Conservation (phyloP, 2,113 vertebrate species). For the Drymodes brunneopygia region DNA sequence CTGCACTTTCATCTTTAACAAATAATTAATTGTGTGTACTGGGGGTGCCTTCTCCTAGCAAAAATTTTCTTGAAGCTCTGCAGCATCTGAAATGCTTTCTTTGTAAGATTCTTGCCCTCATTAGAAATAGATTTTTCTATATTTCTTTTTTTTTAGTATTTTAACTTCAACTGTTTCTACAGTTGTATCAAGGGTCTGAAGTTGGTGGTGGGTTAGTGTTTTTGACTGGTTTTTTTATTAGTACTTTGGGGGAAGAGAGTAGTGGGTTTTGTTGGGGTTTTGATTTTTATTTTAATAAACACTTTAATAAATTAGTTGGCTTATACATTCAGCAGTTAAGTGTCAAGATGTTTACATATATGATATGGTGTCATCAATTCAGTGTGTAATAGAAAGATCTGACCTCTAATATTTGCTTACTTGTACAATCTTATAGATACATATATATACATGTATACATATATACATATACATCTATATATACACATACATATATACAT, state of each 20-base stretch:
- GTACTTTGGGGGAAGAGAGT: neutral
- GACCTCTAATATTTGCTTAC: neutral
- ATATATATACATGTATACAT: neutral
- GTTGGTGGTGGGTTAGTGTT: neutral
- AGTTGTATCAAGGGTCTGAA: neutral
- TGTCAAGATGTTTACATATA: neutral
- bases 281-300: neutral
- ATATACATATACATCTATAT: neutral
- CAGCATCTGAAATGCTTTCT: neutral
- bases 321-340: neutral
- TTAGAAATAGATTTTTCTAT: neutral
- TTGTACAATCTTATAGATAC: neutral
- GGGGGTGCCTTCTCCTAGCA: neutral
- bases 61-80: neutral
- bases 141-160: neutral
- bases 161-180: neutral
- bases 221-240: neutral
- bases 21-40: neutral
- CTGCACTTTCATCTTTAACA: neutral
- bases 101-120: neutral
- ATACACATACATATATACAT: too few relatives aligned
- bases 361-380: neutral
- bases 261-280: neutral
- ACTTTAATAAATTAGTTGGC: neutral
- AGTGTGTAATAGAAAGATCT: neutral